Conservation (phyloP, 1,140 invertebrate genomes). For the Drosophila subobscura region DNA sequence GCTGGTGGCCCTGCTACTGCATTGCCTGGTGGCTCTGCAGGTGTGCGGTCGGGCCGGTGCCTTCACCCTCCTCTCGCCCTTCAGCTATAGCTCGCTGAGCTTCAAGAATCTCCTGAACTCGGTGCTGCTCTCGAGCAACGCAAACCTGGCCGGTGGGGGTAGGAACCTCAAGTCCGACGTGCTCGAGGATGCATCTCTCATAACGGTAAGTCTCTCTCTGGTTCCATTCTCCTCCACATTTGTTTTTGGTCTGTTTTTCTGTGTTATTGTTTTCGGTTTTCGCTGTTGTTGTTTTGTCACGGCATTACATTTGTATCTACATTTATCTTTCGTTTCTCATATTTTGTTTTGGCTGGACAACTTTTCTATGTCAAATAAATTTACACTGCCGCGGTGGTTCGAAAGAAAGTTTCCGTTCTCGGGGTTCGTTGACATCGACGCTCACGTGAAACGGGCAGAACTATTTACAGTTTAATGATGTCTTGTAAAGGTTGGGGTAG, state of each 20-base stretch:
- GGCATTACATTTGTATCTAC: not conserved
- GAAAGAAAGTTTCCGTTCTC: slow-evolving; percentile 65
- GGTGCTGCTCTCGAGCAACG: slow-evolving; percentile 76
- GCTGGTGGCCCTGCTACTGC: slow-evolving; percentile 58
- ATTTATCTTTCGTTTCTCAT: slow-evolving; percentile 2
- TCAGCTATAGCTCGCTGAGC: slow-evolving; percentile 77
- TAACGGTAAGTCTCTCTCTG: slow-evolving; percentile 73
- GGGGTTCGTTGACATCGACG: slow-evolving; percentile 61
- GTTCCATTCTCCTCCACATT: slow-evolving; percentile 21
- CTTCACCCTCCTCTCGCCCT: slow-evolving; percentile 79
- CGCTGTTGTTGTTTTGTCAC: not conserved
- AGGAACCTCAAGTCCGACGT: slow-evolving; percentile 80
- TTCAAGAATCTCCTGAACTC: slow-evolving; percentile 81
- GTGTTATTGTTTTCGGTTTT: slow-evolving; percentile 14
- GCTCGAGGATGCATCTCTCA: slow-evolving; percentile 81
- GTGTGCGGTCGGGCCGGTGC: slow-evolving; percentile 64
- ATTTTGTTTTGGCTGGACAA: slow-evolving; percentile 40
- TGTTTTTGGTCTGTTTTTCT: slow-evolving; percentile 37
- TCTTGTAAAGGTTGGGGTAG: not conserved
- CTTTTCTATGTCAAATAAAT: slow-evolving; percentile 76
- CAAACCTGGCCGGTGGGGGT: slow-evolving; percentile 74
- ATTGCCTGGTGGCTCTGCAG: slow-evolving; percentile 61
- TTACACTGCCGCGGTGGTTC: slow-evolving; percentile 40
- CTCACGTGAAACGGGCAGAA: slow-evolving; percentile 33
- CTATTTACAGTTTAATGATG: slow-evolving; percentile 2